Evolutionary conservation across 2,888 invertebrate species (phyloP).

Genomic region (Papilio demoleus): DNA sequence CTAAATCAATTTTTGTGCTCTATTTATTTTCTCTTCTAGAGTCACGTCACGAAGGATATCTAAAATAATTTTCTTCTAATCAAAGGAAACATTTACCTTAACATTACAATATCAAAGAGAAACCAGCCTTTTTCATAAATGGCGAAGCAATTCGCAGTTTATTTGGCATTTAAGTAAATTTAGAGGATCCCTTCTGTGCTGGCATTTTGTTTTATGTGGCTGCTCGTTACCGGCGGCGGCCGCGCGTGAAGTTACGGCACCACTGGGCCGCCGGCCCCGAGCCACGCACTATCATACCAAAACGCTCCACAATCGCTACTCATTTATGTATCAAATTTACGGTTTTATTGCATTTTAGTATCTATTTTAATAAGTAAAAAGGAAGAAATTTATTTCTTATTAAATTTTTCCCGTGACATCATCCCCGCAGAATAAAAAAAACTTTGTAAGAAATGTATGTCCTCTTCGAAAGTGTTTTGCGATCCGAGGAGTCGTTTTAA

Average conservation of each 20-base stretch:
- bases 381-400: background rate
- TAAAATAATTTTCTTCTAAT: background rate
- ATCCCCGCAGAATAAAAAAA: too few species aligned
- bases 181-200: constrained; percentile 76
- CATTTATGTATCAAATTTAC: constrained; percentile 2
- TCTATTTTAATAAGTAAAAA: background rate
- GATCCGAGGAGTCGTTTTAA: too few species aligned
- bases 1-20: background rate
- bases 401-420: too few species aligned
- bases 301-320: constrained; percentile 26
- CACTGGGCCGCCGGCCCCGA: constrained; percentile 61
- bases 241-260: constrained; percentile 82
- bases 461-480: too few species aligned
- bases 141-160: constrained; percentile 80
- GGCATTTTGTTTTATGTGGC: constrained; percentile 83
- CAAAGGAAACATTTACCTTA: constrained; percentile 21
- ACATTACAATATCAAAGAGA: constrained; percentile 28
- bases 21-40: constrained; percentile 2
- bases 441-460: too few species aligned
- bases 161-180: constrained; percentile 82
- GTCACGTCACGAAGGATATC: background rate
- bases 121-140: constrained; percentile 68
- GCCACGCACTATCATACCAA: constrained; percentile 41
- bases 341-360: background rate
- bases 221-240: constrained; percentile 80